Base-by-base conservation (phyloP, 2,888 invertebrate genomes). In the Sphaerophoria rueppellii region DNA sequence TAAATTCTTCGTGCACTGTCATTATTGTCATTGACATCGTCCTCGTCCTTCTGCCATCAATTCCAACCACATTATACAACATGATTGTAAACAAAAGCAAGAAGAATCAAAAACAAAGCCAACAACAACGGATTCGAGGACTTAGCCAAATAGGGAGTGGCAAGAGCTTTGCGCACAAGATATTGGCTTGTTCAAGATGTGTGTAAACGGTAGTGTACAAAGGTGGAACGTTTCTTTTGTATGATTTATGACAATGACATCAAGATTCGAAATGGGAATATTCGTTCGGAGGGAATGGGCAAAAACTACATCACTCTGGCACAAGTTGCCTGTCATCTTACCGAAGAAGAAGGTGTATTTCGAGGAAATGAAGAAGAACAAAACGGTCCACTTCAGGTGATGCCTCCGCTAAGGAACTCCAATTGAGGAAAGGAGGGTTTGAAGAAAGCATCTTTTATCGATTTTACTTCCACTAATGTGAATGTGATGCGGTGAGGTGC, bases 211-310 rank as follows among this genome's bases (percentile, higher is more conserved):
- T 24, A 2, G 24, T 71, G 82, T 79, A 79, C 74, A 55, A 79
- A 79, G 79, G 79, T 79, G 79, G 69, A 80, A 79, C 75, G 65
- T 61, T 77, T 69, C 24, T 24, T 54, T 60, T 43, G 24, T 73
- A 77, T 81, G 85, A 85, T 83, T 83, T 83, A 85, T 80, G 76
- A 77, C 80, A 85, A 72, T 75, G 85, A 73, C 85, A 76, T 80
- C 80, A 60, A 40, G 60, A 60, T 60, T 60, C 12, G 24, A 60
- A 60, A 12, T 60, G 40, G 12, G 2, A 40, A 24, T 24, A 24
- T 24, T 14, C 1, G 3, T 1, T 11, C 6, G 9, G 43, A 46
- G 46, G 6, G 11, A n/a, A 4, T 6, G 58, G 60, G 52, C 50
- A 35, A n/a, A 12, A 60, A 48, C 72, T 70, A 81, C 67, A 73